Conservation (phyloP, 2,888 invertebrate species). For the Sarcophaga rosellei region DNA sequence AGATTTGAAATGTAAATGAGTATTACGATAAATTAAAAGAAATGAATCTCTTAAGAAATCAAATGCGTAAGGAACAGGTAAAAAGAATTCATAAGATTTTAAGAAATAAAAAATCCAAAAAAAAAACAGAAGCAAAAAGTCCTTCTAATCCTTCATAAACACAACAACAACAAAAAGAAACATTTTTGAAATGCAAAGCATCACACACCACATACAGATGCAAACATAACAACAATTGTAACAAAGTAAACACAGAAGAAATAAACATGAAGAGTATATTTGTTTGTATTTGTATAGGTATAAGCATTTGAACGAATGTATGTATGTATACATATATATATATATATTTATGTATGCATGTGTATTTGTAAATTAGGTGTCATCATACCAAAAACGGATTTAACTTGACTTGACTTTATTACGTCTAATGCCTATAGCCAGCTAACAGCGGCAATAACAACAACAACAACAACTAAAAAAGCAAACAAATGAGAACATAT, state of each 20-base stretch:
- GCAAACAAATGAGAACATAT: background rate
- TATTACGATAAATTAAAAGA: conserved; percentile 60
- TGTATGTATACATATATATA: no score
- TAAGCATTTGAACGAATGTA: conserved; percentile 1
- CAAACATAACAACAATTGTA: background rate
- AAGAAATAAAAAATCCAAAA: background rate
- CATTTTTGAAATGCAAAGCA: conserved; percentile 39
- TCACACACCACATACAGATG: background rate
- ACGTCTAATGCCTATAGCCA: background rate
- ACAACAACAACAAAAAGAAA: background rate
- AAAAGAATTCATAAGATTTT: conserved; percentile 23
- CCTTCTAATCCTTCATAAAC: background rate
- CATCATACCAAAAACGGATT: conserved; percentile 17
- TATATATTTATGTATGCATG: background rate
- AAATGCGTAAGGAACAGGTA: conserved; percentile 20
- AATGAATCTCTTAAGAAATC: conserved; percentile 55
- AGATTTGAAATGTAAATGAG: conserved; percentile 64
- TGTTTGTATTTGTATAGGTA: background rate
- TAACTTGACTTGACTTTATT: conserved; percentile 25
- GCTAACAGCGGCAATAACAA: background rate
- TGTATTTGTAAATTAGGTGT: background rate
- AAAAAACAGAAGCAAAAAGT: background rate
- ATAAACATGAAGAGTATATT: no score
- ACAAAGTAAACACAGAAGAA: background rate
- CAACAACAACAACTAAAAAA: background rate